Evolutionary conservation across 2,113 vertebrate genomes (phyloP).

Genomic region (Xiphorhynchus elegans): DNA sequence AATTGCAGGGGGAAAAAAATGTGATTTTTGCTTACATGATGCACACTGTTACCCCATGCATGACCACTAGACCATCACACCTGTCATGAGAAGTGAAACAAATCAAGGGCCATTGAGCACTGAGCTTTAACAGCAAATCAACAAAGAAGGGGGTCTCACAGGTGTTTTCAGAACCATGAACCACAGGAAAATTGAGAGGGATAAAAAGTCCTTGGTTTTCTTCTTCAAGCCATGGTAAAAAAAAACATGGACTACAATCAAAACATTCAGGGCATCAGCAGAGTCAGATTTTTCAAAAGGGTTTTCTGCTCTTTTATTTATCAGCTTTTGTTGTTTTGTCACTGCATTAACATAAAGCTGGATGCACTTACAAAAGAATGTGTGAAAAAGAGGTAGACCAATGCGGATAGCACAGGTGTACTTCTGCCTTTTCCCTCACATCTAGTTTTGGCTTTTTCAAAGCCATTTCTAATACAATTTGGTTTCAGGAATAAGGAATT

Average conservation of each 20-base stretch:
- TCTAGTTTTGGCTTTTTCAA: background rate
- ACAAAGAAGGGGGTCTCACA: background rate
- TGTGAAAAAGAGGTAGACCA: background rate
- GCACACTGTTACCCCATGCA: background rate
- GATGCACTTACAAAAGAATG: background rate
- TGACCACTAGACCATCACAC: background rate
- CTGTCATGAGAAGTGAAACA: background rate
- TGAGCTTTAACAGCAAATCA: background rate
- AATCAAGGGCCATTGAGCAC: background rate
- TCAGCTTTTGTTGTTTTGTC: background rate
- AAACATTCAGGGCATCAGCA: background rate
- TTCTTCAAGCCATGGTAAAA: background rate
- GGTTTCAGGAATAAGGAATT: background rate
- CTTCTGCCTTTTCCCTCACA: background rate
- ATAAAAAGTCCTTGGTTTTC: background rate
- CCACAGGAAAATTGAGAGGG: background rate
- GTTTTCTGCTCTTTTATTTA: background rate
- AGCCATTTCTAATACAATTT: background rate
- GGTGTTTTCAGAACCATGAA: background rate
- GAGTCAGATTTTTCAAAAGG: background rate
- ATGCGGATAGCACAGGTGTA: background rate
- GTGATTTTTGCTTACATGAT: background rate
- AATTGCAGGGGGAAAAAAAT: background rate
- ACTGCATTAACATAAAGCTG: background rate
- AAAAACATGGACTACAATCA: background rate